Conservation (phyloP, 2,113 vertebrate genomes). For the Myocastor coypus region DNA sequence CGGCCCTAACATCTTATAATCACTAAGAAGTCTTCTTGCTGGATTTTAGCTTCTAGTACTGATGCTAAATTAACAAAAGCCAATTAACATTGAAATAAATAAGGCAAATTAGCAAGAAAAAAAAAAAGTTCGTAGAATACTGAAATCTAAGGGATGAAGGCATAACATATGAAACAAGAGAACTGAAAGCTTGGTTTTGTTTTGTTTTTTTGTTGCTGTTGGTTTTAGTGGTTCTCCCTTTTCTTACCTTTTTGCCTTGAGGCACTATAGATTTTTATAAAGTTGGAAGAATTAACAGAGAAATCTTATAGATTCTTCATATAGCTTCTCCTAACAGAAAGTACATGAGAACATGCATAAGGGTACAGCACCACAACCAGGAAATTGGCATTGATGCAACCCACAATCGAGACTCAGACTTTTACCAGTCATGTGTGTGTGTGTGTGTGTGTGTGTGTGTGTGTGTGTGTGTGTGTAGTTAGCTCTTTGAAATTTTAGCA, state of each 20-base stretch:
- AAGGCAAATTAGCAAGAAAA: slow-evolving; percentile 77
- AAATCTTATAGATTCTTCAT: background rate
- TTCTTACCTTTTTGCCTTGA: background rate
- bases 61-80: slow-evolving; percentile 84
- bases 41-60: slow-evolving; percentile 80
- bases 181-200: background rate
- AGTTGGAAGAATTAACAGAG: background rate
- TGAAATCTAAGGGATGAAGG: slow-evolving; percentile 49
- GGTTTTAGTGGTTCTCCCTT: background rate
- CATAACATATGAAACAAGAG: slow-evolving; percentile 56
- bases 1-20: slow-evolving; percentile 74
- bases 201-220: background rate
- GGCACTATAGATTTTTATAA: background rate
- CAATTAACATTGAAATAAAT: slow-evolving; percentile 86
- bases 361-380: background rate
- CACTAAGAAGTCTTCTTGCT: slow-evolving; percentile 72
- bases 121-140: slow-evolving; percentile 78
- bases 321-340: background rate
- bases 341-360: background rate
- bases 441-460: too few relatives aligned
- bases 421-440: background rate
- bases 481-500: background rate
- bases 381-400: background rate
- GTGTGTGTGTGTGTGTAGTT: background rate
- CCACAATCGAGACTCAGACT: background rate